Base-by-base conservation (phyloP, 1,140 invertebrate genomes). In the Heliconius hermathena region DNA sequence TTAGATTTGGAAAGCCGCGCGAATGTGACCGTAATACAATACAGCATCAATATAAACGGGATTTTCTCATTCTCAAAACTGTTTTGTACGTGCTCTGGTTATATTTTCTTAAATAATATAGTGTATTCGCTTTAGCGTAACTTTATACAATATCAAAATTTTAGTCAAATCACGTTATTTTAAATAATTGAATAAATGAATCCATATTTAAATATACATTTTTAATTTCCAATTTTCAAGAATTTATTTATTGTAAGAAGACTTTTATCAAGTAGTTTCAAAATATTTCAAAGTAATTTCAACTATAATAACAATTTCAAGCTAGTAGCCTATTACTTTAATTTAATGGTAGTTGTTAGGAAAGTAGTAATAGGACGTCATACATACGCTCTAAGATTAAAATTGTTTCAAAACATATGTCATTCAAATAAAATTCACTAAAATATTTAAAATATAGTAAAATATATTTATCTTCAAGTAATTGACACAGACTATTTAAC, bases 11-110 rank as follows among this genome's bases (percentile, higher is more conserved):
- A 79, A 76, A 52, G 66, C 60, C 66, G 18, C 13, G 57, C 73
- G 74, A 72, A 79, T 79, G 78, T 79, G 78, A 79, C 73, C 74
- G 74, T 71, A 76, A 76, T 76, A 70, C 22, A 57, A 70, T 73
- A 78, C 36, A 73, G 0, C 46, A 36, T 33, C 73, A 54, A 36
- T 33, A 74, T 52, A 74, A 74, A 38, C 38, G 72, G 72, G 54
- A 54, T 74, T 73, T 78, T 73, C 76, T 22, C 71, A 18, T 52
- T 16, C 49, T 72, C 33, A 29, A 72, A 72, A n/a, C 71, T 26
- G 20, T 78, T 26, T 57, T 33, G 18, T 74, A 70, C 26, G 73
- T 74, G 60, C 60, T 66, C 60, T 66, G 60, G 60, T 66, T 66
- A 66, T 66, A 66, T 66, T 26, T 66, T 66, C 60, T 16, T 66